Conservation (phyloP, 2,888 invertebrate genomes). For the Pristionchus exspectatus region DNA sequence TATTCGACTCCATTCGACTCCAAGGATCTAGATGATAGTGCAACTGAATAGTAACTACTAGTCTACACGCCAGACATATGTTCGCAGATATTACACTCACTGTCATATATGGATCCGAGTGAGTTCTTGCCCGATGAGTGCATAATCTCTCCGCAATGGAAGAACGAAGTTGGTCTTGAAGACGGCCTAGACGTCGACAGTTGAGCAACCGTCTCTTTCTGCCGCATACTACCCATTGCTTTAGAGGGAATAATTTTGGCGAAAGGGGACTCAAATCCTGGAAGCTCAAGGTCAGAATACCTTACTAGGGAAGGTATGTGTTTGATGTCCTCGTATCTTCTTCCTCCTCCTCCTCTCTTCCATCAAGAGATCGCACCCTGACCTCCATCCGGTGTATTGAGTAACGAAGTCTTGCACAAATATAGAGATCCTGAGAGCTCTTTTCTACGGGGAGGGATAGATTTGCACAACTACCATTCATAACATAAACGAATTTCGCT, state of each 20-base stretch:
- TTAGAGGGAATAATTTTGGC: neutral
- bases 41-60: neutral
- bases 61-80: neutral
- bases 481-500: too few relatives aligned
- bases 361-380: slow-evolving; percentile 23
- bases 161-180: slow-evolving; percentile 32
- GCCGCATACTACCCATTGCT: neutral
- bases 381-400: neutral
- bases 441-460: neutral
- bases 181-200: slow-evolving; percentile 1
- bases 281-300: neutral
- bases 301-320: neutral
- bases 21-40: neutral
- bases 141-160: slow-evolving; percentile 47
- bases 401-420: slow-evolving; percentile 19
- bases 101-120: slow-evolving; percentile 12
- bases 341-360: neutral
- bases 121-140: slow-evolving; percentile 32
- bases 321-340: neutral
- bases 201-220: neutral
- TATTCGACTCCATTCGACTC: neutral
- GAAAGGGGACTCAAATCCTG: neutral
- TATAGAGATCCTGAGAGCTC: neutral
- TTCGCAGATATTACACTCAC: neutral
- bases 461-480: neutral